Conservation (phyloP, 2,797 vertebrate genomes). For the Dendrocincla tyrannina region DNA sequence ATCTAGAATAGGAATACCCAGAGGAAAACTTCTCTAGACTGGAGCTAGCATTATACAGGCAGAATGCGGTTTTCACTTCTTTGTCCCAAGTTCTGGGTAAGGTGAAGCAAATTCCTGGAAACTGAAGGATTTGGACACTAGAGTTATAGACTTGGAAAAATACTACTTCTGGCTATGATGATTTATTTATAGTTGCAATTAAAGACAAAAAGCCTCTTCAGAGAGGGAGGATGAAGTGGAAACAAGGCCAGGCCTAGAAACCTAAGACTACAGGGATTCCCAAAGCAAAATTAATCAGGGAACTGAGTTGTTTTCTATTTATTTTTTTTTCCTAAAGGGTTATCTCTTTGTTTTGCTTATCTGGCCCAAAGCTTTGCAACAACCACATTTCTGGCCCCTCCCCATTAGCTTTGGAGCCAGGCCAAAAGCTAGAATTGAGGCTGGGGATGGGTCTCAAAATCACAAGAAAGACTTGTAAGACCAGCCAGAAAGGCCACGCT, state of each 20-base stretch:
- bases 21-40: neutral
- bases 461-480: neutral
- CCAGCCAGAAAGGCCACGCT: neutral
- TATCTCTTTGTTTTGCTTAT: slow-evolving; percentile 40
- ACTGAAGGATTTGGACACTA: slow-evolving; percentile 48
- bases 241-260: slow-evolving; percentile 65
- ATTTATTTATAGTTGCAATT: slow-evolving; percentile 73
- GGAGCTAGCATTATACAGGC: neutral
- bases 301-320: slow-evolving; percentile 32
- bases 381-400: neutral
- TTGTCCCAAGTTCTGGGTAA: slow-evolving; percentile 61
- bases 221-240: slow-evolving; percentile 51
- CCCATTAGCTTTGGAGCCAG: neutral
- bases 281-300: slow-evolving; percentile 62
- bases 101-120: slow-evolving; percentile 68
- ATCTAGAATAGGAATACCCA: neutral
- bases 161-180: slow-evolving; percentile 60
- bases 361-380: neutral
- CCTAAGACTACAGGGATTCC: slow-evolving; percentile 60
- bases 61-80: slow-evolving; percentile 46
- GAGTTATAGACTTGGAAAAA: slow-evolving; percentile 64
- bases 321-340: slow-evolving; percentile 17
- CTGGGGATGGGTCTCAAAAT: neutral
- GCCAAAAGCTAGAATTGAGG: neutral
- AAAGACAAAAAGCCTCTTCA: slow-evolving; percentile 69